A percentile compares a stretch with the other conserved stretches of the same genome.
These are phyloP conservation scores for Todiramphus chloris DNA, from an alignment of 2,113 vertebrate genomes.

Conservation along the genomic window DNA sequence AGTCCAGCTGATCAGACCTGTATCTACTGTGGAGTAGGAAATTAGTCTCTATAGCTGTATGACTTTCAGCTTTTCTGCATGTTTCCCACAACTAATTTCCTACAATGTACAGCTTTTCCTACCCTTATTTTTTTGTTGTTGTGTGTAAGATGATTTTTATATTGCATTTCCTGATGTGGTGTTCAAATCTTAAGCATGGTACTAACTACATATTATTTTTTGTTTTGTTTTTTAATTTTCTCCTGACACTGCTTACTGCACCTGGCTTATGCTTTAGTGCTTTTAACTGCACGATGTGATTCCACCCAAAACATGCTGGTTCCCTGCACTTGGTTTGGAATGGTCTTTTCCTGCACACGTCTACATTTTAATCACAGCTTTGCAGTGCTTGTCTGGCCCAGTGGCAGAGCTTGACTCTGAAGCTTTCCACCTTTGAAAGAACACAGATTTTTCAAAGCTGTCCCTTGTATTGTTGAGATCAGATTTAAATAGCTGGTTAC, in stretches of 20 bases:
- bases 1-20: conserved; percentile 61
- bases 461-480: neutral
- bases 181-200: neutral
- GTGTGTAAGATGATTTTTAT: conserved; percentile 1
- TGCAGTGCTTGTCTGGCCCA: neutral
- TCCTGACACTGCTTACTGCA: neutral
- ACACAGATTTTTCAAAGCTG: neutral
- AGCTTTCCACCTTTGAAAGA: neutral
- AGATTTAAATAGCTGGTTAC: neutral
- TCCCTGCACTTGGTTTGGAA: neutral
- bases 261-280: neutral
- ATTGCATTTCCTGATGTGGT: neutral
- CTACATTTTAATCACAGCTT: neutral
- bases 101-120: conserved; percentile 10
- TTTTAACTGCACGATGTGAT: neutral
- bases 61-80: conserved; percentile 41
- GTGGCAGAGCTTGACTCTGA: neutral
- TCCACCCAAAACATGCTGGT: neutral
- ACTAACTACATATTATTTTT: neutral
- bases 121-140: neutral
- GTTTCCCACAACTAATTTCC: conserved; percentile 36
- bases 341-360: neutral
- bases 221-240: neutral
- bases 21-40: conserved; percentile 35
- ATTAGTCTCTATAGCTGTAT: conserved; percentile 37